Evolutionary conservation across 1,140 invertebrate genomes (phyloP).

Genomic region (Steinernema khuongi): DNA sequence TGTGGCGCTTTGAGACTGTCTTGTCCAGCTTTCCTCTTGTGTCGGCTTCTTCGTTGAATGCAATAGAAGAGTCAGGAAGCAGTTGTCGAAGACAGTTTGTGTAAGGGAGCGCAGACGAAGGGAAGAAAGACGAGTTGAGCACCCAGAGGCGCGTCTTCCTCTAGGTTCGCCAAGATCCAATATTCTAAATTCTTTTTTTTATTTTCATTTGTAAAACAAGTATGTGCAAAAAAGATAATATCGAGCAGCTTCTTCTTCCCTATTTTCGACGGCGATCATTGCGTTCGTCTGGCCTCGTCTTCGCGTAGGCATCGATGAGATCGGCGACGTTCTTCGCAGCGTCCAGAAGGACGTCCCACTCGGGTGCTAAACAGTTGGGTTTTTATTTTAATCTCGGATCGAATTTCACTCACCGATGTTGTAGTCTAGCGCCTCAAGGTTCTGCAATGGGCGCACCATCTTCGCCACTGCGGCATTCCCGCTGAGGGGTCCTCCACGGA

Average conservation of each 20-base stretch:
- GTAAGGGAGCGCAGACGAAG: too few relatives aligned
- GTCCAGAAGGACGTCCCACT: background rate
- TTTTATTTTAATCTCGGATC: background rate
- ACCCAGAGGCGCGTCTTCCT: too few relatives aligned
- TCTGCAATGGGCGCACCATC: background rate
- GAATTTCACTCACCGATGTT: background rate
- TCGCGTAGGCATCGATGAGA: background rate
- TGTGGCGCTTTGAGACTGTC: too few relatives aligned
- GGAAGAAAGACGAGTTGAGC: too few relatives aligned
- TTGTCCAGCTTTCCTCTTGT: too few relatives aligned
- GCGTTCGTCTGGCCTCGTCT: background rate
- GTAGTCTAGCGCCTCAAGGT: background rate
- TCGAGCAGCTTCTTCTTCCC: background rate
- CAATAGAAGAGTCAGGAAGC: too few relatives aligned
- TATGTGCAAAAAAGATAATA: background rate
- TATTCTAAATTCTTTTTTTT: too few relatives aligned
- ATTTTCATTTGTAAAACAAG: too few relatives aligned
- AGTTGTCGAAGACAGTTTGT: too few relatives aligned
- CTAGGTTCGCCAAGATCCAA: too few relatives aligned
- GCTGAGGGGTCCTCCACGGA: background rate
- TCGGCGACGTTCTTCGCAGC: background rate
- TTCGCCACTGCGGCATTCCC: background rate
- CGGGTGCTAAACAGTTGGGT: background rate
- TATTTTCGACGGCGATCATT: background rate
- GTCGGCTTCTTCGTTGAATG: too few relatives aligned